Percentiles rank a stretch among this genome's conserved stretches.
Conservation (phyloP, 2,888 invertebrate genomes). For the Lacanobia oleracea region DNA sequence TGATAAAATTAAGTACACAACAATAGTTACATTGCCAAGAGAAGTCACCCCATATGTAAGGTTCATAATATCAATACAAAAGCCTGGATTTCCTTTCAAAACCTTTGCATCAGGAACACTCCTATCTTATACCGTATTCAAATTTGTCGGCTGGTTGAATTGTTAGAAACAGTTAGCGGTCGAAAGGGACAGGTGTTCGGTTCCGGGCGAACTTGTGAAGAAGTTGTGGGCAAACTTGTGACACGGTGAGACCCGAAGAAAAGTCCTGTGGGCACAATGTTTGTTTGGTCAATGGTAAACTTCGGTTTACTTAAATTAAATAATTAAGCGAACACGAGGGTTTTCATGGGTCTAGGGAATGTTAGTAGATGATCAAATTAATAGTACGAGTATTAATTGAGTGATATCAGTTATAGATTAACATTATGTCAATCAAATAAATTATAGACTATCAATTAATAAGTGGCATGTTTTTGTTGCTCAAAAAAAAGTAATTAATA, state of each 20-base stretch:
- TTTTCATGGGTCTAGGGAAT: background rate
- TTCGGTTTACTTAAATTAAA: constrained; percentile 50
- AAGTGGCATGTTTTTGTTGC: background rate
- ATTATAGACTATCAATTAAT: background rate
- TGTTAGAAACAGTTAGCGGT: constrained; percentile 53
- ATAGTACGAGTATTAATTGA: too few species aligned
- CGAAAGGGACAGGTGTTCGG: constrained; percentile 59
- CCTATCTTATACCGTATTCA: constrained; percentile 16
- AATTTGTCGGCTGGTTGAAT: constrained; percentile 43
- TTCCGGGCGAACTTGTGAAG: constrained; percentile 50
- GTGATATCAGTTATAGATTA: background rate
- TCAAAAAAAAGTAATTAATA: too few species aligned
- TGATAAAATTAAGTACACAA: too few species aligned
- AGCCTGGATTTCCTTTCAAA: too few species aligned
- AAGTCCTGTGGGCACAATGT: constrained; percentile 41
- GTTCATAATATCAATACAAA: too few species aligned
- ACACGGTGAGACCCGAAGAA: constrained; percentile 37
- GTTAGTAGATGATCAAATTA: background rate
- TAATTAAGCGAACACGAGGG: constrained; percentile 34
- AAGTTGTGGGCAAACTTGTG: constrained; percentile 54
- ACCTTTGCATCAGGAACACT: background rate
- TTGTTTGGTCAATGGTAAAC: constrained; percentile 40
- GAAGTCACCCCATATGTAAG: too few species aligned
- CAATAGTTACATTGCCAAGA: too few species aligned
- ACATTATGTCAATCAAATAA: background rate